A percentile compares a stretch with the other conserved stretches of the same genome.
Conservation (phyloP, 2,888 invertebrate genomes). For the Caenorhabditis macrosperma region DNA sequence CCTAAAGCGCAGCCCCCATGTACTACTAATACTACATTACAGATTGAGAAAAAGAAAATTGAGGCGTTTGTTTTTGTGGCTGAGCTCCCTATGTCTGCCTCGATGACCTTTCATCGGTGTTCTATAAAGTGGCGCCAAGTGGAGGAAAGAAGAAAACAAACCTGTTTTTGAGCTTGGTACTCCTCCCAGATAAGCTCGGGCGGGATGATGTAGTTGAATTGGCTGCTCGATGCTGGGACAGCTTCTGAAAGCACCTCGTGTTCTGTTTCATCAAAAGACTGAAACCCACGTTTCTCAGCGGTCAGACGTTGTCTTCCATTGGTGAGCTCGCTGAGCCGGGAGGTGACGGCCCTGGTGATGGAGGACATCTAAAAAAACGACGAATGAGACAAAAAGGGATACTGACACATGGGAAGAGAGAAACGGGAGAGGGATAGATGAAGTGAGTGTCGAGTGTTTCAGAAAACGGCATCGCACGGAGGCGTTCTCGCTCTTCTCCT, state of each 20-base stretch:
- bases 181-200: slow-evolving; percentile 63
- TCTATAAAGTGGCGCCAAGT: background rate
- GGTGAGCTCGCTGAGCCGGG: slow-evolving; percentile 53
- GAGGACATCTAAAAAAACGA: slow-evolving; percentile 50
- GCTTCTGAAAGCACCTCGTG: slow-evolving; percentile 33
- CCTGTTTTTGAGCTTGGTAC: slow-evolving; percentile 48
- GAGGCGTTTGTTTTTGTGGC: background rate
- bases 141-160: background rate
- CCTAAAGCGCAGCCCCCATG: background rate
- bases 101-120: background rate
- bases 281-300: slow-evolving; percentile 38
- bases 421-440: background rate
- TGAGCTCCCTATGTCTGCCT: no score
- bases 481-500: slow-evolving; percentile 46
- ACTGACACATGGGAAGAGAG: background rate
- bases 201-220: slow-evolving; percentile 57
- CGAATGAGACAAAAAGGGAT: background rate
- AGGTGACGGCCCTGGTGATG: slow-evolving; percentile 59
- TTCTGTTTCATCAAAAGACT: background rate
- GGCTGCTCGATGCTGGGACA: slow-evolving; percentile 30
- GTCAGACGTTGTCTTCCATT: slow-evolving; percentile 53
- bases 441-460: slow-evolving; percentile 10
- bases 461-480: slow-evolving; percentile 32
- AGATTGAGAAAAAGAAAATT: background rate
- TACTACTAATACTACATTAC: background rate